These are phyloP conservation scores for Sitophilus oryzae DNA, from an alignment of 1,140 invertebrate species.

Conservation along the genomic window DNA sequence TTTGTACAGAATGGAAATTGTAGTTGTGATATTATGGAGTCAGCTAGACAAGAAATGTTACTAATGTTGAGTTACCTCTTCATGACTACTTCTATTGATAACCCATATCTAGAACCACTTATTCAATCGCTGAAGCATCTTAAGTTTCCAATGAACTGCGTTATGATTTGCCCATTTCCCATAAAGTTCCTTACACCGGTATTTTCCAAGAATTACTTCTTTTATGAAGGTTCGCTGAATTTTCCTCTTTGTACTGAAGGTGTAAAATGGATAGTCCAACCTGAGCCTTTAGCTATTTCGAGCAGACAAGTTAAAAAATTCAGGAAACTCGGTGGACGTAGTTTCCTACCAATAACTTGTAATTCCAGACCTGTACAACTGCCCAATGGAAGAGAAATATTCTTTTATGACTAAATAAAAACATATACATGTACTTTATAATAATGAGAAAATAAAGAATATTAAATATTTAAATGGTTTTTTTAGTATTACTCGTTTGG, in stretches of 20 bases:
- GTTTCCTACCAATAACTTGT: slow-evolving; percentile 39
- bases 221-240: slow-evolving; percentile 75
- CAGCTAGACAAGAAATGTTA: slow-evolving; percentile 28
- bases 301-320: slow-evolving; percentile 56
- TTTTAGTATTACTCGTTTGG: no score
- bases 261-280: slow-evolving; percentile 80
- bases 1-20: slow-evolving; percentile 38
- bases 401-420: slow-evolving; percentile 35
- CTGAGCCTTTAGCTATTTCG: slow-evolving; percentile 64
- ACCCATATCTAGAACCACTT: slow-evolving; percentile 51
- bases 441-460: no score
- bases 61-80: slow-evolving; percentile 47
- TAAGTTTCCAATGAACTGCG: slow-evolving; percentile 38
- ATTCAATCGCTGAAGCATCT: slow-evolving; percentile 47
- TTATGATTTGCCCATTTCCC: slow-evolving; percentile 48
- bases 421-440: no score
- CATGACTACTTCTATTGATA: slow-evolving; percentile 45
- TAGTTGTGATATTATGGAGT: slow-evolving; percentile 27
- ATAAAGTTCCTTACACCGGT: slow-evolving; percentile 48
- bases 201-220: slow-evolving; percentile 56
- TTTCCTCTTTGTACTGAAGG: slow-evolving; percentile 78
- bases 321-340: slow-evolving; percentile 44
- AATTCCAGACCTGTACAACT: slow-evolving; percentile 50
- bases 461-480: no score
- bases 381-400: slow-evolving; percentile 40